Base-by-base conservation (phyloP, 2,113 vertebrate genomes). In the Gnathonemus longibarbis region DNA sequence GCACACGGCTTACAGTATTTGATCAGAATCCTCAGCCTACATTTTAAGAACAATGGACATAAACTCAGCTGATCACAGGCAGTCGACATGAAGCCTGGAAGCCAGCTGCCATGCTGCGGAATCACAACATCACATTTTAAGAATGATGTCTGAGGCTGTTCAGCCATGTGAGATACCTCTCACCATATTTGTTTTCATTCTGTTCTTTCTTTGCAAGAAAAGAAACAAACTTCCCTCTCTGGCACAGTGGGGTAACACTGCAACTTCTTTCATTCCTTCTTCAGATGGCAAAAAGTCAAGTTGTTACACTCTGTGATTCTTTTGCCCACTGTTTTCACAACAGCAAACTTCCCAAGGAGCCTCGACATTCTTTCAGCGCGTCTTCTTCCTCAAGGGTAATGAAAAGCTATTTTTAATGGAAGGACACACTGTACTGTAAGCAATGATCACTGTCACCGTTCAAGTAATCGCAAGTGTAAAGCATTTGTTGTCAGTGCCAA, bases 381-480 rank as follows among this genome's bases (percentile, higher is more conserved):
- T 94, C 94, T 94, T 95, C 92, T 94, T 93, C 92, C 92, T 91
- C 90, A 70, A 92, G 94, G 93, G 96, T 96, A 80, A 96, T 97
- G 95, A 96, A 95, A 94, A 92, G 92, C 94, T 95, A 94, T 95
- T 93, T 90, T 94, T 91, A 90, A 95, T 94, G 93, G 95, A 94
- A 95, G 95, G 94, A 94, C 94, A 94, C 88, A 92, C 91, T 39
- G 90, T 89, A 45, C 89, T 91, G 94, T 74, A 74, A 31, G 94
- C 95, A 95, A 95, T 94, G 95, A 96, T 97, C 96, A 96, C 92
- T 90, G 91, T 94, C 93, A 96, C 96, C 93, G 93, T 94, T 93
- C 95, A 94, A 94, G 93, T 94, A 96, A 94, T 94, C 95, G 92
- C 91, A 13, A 53, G 91, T 95, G 95, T 96, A 95, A 96, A 94